Evolutionary conservation across 1,140 invertebrate genomes (phyloP).

Genomic region (Drosophila leontia): DNA sequence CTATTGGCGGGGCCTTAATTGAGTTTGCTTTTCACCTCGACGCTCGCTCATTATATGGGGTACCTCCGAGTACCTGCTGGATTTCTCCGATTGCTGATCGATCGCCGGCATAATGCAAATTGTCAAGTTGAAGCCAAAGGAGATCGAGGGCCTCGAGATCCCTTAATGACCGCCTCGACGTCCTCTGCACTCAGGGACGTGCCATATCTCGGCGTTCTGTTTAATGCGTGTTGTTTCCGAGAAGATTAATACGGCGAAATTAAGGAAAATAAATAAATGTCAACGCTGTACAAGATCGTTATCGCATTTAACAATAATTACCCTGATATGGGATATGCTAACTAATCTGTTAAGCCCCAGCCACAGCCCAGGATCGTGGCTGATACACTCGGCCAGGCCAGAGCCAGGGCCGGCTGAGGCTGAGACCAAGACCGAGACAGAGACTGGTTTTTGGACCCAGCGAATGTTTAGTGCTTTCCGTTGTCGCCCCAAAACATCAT

Average conservation of each 20-base stretch:
- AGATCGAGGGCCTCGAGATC: constrained; percentile 8
- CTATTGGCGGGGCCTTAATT: constrained; percentile 62
- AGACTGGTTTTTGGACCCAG: constrained; percentile 62
- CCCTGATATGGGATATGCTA: constrained; percentile 85
- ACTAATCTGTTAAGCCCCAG: constrained; percentile 83
- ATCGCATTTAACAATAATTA: constrained; percentile 85
- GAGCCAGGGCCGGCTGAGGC: background rate
- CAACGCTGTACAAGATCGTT: constrained; percentile 85
- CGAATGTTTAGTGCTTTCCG: constrained; percentile 74
- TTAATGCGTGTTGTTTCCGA: constrained; percentile 80
- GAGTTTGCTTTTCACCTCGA: constrained; percentile 52
- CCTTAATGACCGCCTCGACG: constrained; percentile 40
- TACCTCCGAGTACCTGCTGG: constrained; percentile 29
- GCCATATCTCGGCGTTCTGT: constrained; percentile 62
- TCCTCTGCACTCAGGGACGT: constrained; percentile 44
- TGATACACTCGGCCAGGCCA: constrained; percentile 22
- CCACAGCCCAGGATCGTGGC: constrained; percentile 43
- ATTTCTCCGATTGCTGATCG: constrained; percentile 66
- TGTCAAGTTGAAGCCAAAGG: constrained; percentile 55
- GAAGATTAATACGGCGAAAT: constrained; percentile 85
- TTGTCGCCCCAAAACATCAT: constrained; percentile 66
- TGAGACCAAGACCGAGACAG: background rate
- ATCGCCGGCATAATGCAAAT: constrained; percentile 74
- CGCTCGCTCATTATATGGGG: constrained; percentile 13
- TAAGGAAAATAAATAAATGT: constrained; percentile 85